Base-by-base conservation (phyloP, 2,113 vertebrate species). In the Thunnus maccoyii region DNA sequence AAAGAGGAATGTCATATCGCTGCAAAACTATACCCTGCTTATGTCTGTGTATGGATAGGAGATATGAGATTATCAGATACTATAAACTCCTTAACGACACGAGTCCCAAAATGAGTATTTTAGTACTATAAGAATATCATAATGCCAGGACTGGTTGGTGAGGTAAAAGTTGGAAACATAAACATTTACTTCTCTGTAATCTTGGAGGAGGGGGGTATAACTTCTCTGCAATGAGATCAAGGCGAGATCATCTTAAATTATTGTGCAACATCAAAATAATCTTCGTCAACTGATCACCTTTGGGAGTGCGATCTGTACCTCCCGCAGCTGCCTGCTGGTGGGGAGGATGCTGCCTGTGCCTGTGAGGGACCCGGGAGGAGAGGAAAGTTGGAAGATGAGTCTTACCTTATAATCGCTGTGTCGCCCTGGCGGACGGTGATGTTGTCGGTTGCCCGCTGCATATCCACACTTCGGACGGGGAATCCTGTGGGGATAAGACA, bases 401-500 rank as follows among this genome's bases (percentile, higher is more conserved):
- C 95, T 94, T 98, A 99, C 98, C 98, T 97, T 96, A 99, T 98
- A 66, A 99, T 96, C 87, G 98, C 98, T 44, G 98, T 99, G 94
- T 99, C 98, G 84, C 98, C 98, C 95, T 99, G 98, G 88, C 98
- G 97, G 95, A 99, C 97, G 92, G 98, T 99, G 96, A 99, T 99
- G 97, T 99, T 99, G 96, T 99, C 98, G 67, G 97, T 99, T 89
- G 97, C 96, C 90, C 97, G 96, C 95, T 96, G 98, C 96, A 97
- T 97, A 96, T 99, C 97, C 97, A 98, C 97, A 94, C 97, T 98
- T 94, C 97, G 97, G 93, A 99, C 98, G 36, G 98, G 97, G 95
- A 99, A 97, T 94, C 98, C 98, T 99, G 98, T 97, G 91, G 97
- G 98, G 89, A 99, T 96, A 97, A 99, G 97, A 96, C 97, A 99